Evolutionary conservation across 2,888 invertebrate genomes (phyloP), one percentile per base, ranked within the genome.

Genomic region (Sepioteuthis lessoniana): DNA sequence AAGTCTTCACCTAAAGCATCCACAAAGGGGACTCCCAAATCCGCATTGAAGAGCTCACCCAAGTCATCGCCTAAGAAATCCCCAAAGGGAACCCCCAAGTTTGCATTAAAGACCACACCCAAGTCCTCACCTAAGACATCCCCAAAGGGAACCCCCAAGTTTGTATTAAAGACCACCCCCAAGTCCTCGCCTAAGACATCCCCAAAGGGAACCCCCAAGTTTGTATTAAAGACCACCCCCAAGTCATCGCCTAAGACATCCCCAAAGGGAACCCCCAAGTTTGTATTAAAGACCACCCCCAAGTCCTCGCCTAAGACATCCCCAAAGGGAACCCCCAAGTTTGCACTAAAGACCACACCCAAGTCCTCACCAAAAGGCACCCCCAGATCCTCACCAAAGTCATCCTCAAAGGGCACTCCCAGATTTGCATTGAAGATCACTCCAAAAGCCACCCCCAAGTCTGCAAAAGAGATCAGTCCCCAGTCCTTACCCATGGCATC

Each of bases 401-500:
- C 94, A 46, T 94, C 95, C 50, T 94, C 93, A 35, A 94, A 93
- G 92, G 90, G 25, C 13, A 93, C 93, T 76, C 42, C 42, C 94
- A 60, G n/a, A 94, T n/a, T n/a, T n/a, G n/a, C n/a, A n/a, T n/a
- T n/a, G n/a, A n/a, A n/a, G n/a, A n/a, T n/a, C n/a, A n/a, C n/a
- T n/a, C n/a, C n/a, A n/a, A n/a, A 90, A n/a, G 21, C 90, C 31
- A 55, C 55, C 0, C 37, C 91, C 13, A 38, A 91, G 37, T 10
- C 37, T 28, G n/a, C 91, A 13, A 3, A 38, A 16, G 37, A 91
- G 16, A 38, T 10, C 10, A 91, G 38, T 25, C 90, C 35, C 5
- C 21, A 90, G 37, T 90, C 90, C n/a, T 25, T 13, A 28, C 50
- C 50, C 1, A 90, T 10, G n/a, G 90, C 37, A 21, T 90, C 90